phyloP scores from a whole-genome alignment of 2,888 invertebrate species.

The Scaptomyza polygonia region DNA sequence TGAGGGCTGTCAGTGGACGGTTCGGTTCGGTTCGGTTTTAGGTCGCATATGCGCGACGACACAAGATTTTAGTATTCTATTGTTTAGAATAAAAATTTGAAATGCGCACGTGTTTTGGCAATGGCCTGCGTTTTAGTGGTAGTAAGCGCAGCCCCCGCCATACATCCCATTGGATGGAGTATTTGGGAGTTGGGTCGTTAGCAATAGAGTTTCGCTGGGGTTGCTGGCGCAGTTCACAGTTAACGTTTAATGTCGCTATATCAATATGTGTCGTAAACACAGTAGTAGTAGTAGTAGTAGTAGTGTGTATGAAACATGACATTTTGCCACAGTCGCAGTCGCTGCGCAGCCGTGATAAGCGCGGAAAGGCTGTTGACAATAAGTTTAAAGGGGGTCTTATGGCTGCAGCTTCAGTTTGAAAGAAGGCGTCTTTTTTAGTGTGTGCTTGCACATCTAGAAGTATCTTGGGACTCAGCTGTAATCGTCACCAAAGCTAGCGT shows the following conservation, averaged over 20 bases:
- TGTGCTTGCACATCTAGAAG: slow-evolving; percentile 24
- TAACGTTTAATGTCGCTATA: slow-evolving; percentile 83
- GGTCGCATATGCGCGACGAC: slow-evolving; percentile 80
- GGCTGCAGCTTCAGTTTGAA: neutral
- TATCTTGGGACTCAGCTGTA: slow-evolving; percentile 25
- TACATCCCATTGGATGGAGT: neutral
- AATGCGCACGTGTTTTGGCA: slow-evolving; percentile 76
- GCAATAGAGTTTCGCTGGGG: slow-evolving; percentile 48
- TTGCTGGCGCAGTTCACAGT: slow-evolving; percentile 65
- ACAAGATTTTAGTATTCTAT: slow-evolving; percentile 82
- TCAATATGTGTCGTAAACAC: slow-evolving; percentile 71
- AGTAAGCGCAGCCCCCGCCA: slow-evolving; percentile 37
- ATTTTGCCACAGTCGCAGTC: slow-evolving; percentile 43
- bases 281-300: neutral
- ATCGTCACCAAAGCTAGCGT: slow-evolving; percentile 17
- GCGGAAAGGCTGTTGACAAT: neutral
- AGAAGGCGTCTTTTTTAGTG: slow-evolving; percentile 11
- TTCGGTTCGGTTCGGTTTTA: slow-evolving; percentile 3
- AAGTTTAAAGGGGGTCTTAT: neutral
- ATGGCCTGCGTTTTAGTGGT: slow-evolving; percentile 63
- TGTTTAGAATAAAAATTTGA: slow-evolving; percentile 80
- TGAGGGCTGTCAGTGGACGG: slow-evolving; percentile 7
- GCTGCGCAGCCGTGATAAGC: slow-evolving; percentile 22
- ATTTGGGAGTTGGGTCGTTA: neutral
- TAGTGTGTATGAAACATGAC: slow-evolving; percentile 62